Evolutionary conservation across 2,888 invertebrate genomes (phyloP), one percentile per base, ranked within the genome.

Genomic region (Boloria euphrosyne): DNA sequence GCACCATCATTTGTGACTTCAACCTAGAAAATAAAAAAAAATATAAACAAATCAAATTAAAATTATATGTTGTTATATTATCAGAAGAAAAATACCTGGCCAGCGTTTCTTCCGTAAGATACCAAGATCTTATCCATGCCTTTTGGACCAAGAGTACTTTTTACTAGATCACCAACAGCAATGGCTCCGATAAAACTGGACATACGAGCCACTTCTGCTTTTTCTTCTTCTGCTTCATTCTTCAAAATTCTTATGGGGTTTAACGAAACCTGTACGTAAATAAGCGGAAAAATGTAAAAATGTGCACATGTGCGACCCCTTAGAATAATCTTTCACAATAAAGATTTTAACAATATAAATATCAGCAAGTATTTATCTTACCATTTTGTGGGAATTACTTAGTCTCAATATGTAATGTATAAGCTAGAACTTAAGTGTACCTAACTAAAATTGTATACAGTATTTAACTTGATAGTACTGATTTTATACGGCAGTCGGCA

Each of bases 1-100:
- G 99, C 99, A 67, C 99, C 99, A 91, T 99, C 99, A 89, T 99
- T 99, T 62, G 99, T 99, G 5, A 99, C 98, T 90, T 98, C 97
- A 66, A 99, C 97, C 89, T 93, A 78, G n/a, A 83, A 82, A 58
- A 43, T 54, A 49, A 51, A 62, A 10, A 6, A 46, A 31, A 64
- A 47, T 46, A 51, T 22, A 6, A 57, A n/a, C 50, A 38, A 38
- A 54, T 17, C 13, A 14, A 18, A 14, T 46, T 46, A 16, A 38
- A 16, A 16, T 22, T 18, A 17, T 18, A 17, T 27, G 10, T 16
- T 5, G 4, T 4, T 16, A 38, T 10, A 46, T 13, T 58, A 54
- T 43, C 51, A 3, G 3, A 49, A 54, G 31, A 31, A 31, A 74
- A 78, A 68, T 71, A 93, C 93, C 79, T 94, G 93, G 46, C 97